Conservation (phyloP, 2,113 vertebrate species). For the Maccullochella peelii region DNA sequence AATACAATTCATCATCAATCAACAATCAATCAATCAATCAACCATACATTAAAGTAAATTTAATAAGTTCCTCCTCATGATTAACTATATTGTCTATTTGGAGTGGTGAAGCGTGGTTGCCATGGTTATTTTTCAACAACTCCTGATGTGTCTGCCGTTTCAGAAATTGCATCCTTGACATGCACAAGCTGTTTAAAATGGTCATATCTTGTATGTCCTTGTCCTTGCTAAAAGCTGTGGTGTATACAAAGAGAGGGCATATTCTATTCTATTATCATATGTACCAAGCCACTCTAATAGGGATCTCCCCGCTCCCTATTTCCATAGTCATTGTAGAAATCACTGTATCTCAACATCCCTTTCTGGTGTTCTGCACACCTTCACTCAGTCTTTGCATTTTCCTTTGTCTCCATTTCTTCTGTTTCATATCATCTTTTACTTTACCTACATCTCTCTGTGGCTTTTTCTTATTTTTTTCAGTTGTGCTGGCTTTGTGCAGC, state of each 20-base stretch:
- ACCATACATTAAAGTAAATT: background rate
- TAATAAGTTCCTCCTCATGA: background rate
- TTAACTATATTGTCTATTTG: background rate
- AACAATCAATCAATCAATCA: too few relatives aligned
- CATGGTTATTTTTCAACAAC: background rate
- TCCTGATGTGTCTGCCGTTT: background rate
- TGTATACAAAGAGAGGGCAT: background rate
- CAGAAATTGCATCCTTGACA: background rate
- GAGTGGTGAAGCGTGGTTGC: background rate
- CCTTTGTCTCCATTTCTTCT: constrained; percentile 11
- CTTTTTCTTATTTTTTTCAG: background rate
- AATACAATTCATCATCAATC: background rate
- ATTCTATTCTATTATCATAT: background rate
- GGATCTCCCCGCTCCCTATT: background rate
- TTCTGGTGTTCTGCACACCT: constrained; percentile 1
- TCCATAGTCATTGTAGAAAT: background rate
- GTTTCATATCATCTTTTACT: constrained; percentile 26
- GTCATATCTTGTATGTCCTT: background rate
- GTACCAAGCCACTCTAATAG: background rate
- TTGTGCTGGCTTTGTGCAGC: constrained; percentile 30
- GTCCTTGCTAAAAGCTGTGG: background rate
- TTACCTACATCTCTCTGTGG: constrained; percentile 9
- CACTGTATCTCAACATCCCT: background rate
- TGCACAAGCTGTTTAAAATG: background rate
- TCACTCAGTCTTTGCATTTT: constrained; percentile 10